Evolutionary conservation across 2,888 invertebrate species (phyloP).

Genomic region (Agrotis exclamationis): DNA sequence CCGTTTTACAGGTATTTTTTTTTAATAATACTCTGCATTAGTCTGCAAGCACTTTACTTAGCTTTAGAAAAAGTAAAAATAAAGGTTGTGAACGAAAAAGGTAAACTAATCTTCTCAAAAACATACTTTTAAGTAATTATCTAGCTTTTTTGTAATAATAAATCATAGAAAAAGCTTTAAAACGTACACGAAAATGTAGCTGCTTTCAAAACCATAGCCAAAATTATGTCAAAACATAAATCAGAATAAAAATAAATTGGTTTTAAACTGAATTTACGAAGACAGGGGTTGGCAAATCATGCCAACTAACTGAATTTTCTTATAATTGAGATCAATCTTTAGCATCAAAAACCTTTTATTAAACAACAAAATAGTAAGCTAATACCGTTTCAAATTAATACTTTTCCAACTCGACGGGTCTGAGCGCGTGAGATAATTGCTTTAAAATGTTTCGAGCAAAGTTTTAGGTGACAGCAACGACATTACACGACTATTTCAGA

Average conservation of each 20-base stretch:
- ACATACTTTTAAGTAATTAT: constrained; percentile 1
- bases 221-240: constrained; percentile 38
- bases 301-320: neutral
- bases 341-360: constrained; percentile 11
- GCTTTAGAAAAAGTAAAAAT: neutral
- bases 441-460: constrained; percentile 54
- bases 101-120: neutral
- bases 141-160: neutral
- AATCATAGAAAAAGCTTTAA: constrained; percentile 7
- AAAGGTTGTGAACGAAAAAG: neutral
- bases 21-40: neutral
- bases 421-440: constrained; percentile 53
- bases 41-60: neutral
- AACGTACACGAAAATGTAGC: constrained; percentile 12
- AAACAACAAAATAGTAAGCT: constrained; percentile 29
- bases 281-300: constrained; percentile 4
- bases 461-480: constrained; percentile 48
- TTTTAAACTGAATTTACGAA: constrained; percentile 11
- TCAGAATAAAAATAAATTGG: neutral
- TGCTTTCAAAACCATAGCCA: constrained; percentile 25
- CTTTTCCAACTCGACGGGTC: constrained; percentile 28
- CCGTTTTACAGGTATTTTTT: neutral
- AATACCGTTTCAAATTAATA: constrained; percentile 43
- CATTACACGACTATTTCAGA: constrained; percentile 37
- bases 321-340: constrained; percentile 9